Conservation (phyloP, 1,140 invertebrate genomes). For the Druon quercuslanigerum region DNA sequence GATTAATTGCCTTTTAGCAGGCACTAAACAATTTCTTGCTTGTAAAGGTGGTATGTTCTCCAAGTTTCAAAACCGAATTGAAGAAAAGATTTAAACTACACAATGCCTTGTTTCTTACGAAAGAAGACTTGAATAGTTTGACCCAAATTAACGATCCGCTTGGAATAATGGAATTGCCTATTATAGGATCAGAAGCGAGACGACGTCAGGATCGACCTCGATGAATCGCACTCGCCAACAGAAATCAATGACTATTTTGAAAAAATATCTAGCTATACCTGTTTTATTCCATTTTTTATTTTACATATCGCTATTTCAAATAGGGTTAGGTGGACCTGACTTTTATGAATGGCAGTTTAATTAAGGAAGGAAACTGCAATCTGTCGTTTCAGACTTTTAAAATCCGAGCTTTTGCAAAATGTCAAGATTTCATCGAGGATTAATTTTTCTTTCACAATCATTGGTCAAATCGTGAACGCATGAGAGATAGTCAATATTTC, state of each 20-base stretch:
- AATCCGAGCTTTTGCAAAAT: no score
- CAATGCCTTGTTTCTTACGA: neutral
- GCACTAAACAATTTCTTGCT: neutral
- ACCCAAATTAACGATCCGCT: conserved; percentile 29
- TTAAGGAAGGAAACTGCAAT: no score
- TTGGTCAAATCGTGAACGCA: no score
- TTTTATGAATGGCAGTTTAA: no score
- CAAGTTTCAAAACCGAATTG: neutral
- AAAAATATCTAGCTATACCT: neutral
- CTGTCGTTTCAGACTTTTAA: no score
- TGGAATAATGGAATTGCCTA: conserved; percentile 29
- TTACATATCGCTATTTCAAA: neutral
- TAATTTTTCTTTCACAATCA: no score
- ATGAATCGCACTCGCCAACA: conserved; percentile 19
- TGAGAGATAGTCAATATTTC: no score
- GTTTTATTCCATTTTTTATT: neutral
- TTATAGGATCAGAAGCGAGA: conserved; percentile 30
- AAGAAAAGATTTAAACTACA: neutral
- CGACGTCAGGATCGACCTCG: conserved; percentile 31
- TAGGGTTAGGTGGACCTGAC: no score
- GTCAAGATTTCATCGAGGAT: no score
- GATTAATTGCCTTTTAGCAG: neutral
- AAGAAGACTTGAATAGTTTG: conserved; percentile 28
- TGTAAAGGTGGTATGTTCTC: neutral
- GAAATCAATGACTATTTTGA: conserved; percentile 18